Conservation (phyloP, 2,888 invertebrate species). For the Drosophila mimica region DNA sequence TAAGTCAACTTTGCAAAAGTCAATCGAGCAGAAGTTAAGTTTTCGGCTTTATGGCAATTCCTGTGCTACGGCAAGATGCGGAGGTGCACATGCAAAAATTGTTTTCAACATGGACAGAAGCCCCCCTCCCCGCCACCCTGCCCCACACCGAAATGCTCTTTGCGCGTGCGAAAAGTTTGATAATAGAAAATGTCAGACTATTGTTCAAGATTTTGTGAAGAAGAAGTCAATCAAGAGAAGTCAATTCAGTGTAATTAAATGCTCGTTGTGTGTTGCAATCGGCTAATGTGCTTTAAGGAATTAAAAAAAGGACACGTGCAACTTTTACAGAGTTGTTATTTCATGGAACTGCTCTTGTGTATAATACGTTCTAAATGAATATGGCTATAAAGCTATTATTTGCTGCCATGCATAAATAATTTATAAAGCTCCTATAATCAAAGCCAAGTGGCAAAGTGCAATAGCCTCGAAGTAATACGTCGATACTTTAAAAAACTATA, state of each 20-base stretch:
- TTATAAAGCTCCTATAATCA: not conserved
- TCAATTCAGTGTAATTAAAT: conserved; percentile 8
- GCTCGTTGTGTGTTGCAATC: not conserved
- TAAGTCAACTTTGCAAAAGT: conserved; percentile 54
- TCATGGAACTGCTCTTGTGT: not conserved
- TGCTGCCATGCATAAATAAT: not conserved
- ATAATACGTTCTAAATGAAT: not conserved
- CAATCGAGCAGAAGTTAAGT: conserved; percentile 52
- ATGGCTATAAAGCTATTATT: not conserved
- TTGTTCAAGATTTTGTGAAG: conserved; percentile 36
- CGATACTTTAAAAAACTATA: not conserved
- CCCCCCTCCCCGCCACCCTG: not conserved
- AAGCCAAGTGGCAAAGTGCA: not conserved
- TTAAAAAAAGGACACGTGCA: no score
- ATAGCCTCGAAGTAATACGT: not conserved
- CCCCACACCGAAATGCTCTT: conserved; percentile 21
- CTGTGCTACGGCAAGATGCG: not conserved
- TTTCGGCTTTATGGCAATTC: conserved; percentile 25
- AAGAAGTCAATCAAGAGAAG: not conserved
- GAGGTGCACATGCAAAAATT: conserved; percentile 5
- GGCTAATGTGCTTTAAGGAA: not conserved
- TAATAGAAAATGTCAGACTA: conserved; percentile 33
- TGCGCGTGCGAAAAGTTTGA: conserved; percentile 60
- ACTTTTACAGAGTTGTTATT: not conserved
- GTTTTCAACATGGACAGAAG: conserved; percentile 41